Percentiles rank a stretch among this genome's conserved stretches.
phyloP scores from a whole-genome alignment of 2,888 invertebrate genomes.

The Hypomecis punctinalis region DNA sequence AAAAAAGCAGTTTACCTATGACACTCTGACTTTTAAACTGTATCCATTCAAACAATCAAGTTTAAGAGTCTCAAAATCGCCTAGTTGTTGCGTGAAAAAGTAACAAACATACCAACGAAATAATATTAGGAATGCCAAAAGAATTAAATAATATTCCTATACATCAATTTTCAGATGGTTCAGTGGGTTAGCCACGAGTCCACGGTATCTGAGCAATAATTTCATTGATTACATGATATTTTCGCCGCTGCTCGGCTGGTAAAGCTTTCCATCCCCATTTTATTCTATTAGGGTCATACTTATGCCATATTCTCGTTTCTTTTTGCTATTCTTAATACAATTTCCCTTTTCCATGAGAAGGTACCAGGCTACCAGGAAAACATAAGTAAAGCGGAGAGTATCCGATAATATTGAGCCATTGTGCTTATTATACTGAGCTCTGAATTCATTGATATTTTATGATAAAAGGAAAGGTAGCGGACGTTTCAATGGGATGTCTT shows the following conservation, averaged over 20 bases:
- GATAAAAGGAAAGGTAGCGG: constrained; percentile 5
- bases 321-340: constrained; percentile 22
- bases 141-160: too few relatives aligned
- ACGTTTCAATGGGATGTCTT: constrained; percentile 1
- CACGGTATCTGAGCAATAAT: neutral
- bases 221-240: constrained; percentile 7
- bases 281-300: constrained; percentile 17
- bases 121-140: too few relatives aligned
- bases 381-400: constrained; percentile 48
- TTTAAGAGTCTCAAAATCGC: too few relatives aligned
- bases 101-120: too few relatives aligned
- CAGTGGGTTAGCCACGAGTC: neutral
- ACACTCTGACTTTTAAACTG: too few relatives aligned
- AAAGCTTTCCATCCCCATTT: constrained; percentile 11
- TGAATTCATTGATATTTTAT: constrained; percentile 22
- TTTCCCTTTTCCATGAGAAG: constrained; percentile 24
- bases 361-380: constrained; percentile 48
- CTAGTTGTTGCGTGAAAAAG: too few relatives aligned
- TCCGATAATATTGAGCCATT: constrained; percentile 49
- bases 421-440: constrained; percentile 46
- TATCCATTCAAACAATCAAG: too few relatives aligned
- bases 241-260: constrained; percentile 7
- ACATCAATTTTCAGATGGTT: neutral
- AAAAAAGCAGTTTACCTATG: too few relatives aligned
- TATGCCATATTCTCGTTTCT: constrained; percentile 5